Evolutionary conservation across 2,113 vertebrate species (phyloP).

Genomic region (Corynorhinus townsendii): DNA sequence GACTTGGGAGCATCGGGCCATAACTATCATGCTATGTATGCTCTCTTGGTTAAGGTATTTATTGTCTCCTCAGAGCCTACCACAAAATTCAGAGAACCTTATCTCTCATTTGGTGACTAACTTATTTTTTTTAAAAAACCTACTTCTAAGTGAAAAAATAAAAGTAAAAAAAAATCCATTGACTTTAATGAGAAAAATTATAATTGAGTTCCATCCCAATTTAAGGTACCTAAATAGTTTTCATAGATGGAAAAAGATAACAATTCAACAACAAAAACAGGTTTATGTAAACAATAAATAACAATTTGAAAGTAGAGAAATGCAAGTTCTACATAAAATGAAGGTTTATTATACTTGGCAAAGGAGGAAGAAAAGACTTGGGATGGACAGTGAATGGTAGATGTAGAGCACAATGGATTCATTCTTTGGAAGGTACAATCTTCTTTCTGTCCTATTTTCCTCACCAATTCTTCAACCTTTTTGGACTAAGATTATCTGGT

Average conservation of each 20-base stretch:
- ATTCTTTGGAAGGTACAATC: neutral
- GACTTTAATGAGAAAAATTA: conserved; percentile 13
- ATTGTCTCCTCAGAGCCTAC: neutral
- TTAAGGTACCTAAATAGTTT: neutral
- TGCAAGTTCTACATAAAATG: neutral
- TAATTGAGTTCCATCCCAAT: neutral
- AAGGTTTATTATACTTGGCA: neutral
- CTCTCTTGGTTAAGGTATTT: neutral
- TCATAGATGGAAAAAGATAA: conserved; percentile 14
- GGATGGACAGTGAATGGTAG: too few species aligned
- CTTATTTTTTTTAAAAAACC: neutral
- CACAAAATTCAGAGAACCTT: neutral
- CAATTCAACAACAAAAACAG: conserved; percentile 12
- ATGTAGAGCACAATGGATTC: neutral
- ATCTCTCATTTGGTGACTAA: neutral
- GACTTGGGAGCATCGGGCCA: neutral
- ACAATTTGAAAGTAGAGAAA: neutral
- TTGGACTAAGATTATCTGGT: neutral
- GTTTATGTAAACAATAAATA: neutral
- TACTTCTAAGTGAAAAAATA: neutral
- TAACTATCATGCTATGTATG: neutral
- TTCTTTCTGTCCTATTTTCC: neutral
- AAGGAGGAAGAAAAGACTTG: neutral
- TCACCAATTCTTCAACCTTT: neutral
- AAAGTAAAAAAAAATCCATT: neutral